These are phyloP conservation scores for Paraplagusia blochii DNA, from an alignment of 2,113 vertebrate species.

Conservation along the genomic window DNA sequence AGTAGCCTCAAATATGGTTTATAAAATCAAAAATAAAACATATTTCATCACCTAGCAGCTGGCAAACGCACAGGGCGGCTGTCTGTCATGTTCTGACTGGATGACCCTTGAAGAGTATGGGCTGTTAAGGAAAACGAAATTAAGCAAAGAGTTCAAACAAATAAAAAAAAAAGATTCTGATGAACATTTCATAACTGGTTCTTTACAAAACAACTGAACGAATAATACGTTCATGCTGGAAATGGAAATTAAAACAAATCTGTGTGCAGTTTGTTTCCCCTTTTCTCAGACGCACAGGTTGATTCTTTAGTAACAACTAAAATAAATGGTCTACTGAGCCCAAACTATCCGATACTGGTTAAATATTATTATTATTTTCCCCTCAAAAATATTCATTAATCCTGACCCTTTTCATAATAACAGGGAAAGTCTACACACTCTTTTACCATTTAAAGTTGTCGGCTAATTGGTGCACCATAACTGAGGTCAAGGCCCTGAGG, in stretches of 20 bases:
- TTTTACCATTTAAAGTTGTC: conserved; percentile 1
- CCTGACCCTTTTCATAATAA: not conserved
- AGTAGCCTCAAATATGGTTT: not conserved
- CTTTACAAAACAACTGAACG: too few relatives aligned
- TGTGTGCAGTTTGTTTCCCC: too few relatives aligned
- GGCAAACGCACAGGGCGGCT: conserved; percentile 47
- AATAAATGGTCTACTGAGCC: not conserved
- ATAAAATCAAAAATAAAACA: not conserved
- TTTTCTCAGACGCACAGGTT: too few relatives aligned
- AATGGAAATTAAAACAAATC: too few relatives aligned
- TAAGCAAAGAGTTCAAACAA: too few relatives aligned
- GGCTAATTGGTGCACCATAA: not conserved
- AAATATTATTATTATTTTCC: conserved; percentile 19
- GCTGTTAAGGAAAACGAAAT: conserved; percentile 27
- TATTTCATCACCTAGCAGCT: conserved; percentile 74
- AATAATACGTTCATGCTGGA: too few relatives aligned
- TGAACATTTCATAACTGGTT: too few relatives aligned
- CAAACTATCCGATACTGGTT: not conserved
- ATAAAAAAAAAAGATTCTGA: too few relatives aligned
- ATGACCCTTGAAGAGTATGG: conserved; percentile 59
- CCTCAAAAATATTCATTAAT: not conserved
- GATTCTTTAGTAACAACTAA: too few relatives aligned
- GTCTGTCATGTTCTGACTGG: conserved; percentile 59
- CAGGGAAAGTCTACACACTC: not conserved
- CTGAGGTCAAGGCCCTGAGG: conserved; percentile 14